Evolutionary conservation across 2,797 vertebrate species (phyloP), one percentile per base, ranked within the genome.

Genomic region (Mormyrops boulengeri): DNA sequence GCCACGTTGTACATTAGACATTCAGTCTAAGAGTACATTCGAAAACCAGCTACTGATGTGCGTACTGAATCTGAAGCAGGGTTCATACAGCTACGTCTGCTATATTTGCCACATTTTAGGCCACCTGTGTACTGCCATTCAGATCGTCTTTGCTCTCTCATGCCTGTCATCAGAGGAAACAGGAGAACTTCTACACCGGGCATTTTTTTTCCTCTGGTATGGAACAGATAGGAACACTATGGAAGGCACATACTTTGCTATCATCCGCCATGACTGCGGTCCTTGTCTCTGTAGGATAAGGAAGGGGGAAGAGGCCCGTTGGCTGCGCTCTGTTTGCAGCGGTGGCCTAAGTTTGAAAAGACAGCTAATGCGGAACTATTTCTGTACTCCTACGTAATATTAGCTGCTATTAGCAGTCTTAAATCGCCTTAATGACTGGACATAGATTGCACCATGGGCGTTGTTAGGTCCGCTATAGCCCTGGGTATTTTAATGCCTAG

Each of bases 161-260:
- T 55, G 85, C 85, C 85, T 87, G 85, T 87, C 85, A 57, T 87
- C 53, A 87, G 30, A 30, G 30, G 50, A 87, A 41, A 57, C 26
- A 87, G 34, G 53, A 87, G 50, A 6, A 19, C 52, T 2, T 38
- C 14, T 1, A 41, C 85, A n/a, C 17, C 6, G 5, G 22, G 12
- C 50, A n/a, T 50, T 52, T 57, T 26, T 57, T 19, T 1, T 1
- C 85, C 53, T 55, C 47, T 57, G 53, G 26, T 57, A 34, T 85
- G 77, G 41, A 82, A n/a, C 44, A 82, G 77, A 82, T 82, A 47
- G n/a, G 77, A 82, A 82, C 7, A 19, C 8, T 47, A 47, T 47
- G 77, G 77, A 44, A 82, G 41, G 7, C 77, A 77, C 30, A 77
- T 77, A 41, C 34, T 41, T 19, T 19, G 12, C 77, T 47, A 22